Conservation (phyloP, 2,113 vertebrate species). For the Sprattus sprattus region DNA sequence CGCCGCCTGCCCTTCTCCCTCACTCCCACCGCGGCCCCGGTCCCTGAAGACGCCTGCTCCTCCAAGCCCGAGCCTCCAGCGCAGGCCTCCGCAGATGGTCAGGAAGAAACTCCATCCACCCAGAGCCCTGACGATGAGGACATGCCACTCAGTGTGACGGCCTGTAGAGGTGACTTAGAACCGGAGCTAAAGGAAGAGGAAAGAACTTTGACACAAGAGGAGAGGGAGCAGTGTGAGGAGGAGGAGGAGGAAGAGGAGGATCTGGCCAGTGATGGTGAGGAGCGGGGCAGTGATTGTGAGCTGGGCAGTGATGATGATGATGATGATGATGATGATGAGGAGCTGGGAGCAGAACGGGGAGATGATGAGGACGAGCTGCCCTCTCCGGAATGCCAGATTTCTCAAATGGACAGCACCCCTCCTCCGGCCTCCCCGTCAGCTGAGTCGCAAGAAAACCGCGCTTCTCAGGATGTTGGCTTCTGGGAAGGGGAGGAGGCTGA, state of each 20-base stretch:
- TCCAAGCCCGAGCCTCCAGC: conserved; percentile 36
- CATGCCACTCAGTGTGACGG: conserved; percentile 19
- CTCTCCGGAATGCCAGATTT: conserved; percentile 48
- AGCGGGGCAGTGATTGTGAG: not conserved
- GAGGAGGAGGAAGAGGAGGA: conserved; percentile 26
- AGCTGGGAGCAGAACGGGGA: conserved; percentile 46
- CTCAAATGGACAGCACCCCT: conserved; percentile 42
- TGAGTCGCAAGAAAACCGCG: conserved; percentile 65
- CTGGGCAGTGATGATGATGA: conserved; percentile 34
- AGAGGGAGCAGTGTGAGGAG: not conserved
- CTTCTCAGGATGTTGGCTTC: conserved; percentile 82
- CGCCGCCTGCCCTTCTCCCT: conserved; percentile 81
- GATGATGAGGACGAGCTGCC: conserved; percentile 56
- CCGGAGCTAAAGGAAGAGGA: not conserved
- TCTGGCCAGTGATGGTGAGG: conserved; percentile 42
- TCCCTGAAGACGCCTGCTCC: conserved; percentile 44
- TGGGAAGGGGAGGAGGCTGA: conserved; percentile 80
- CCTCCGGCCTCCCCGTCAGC: conserved; percentile 60
- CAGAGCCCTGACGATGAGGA: conserved; percentile 6
- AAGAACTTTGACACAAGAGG: not conserved
- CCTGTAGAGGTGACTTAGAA: not conserved
- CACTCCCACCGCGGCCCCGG: conserved; percentile 31
- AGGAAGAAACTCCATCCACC: conserved; percentile 37
- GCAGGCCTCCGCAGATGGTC: conserved; percentile 35
- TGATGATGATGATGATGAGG: conserved; percentile 38